A percentile compares a stretch with the other conserved stretches of the same genome.
Evolutionary conservation across 2,797 vertebrate genomes (phyloP).

Genomic region (Typhlichthys eigenmanni): DNA sequence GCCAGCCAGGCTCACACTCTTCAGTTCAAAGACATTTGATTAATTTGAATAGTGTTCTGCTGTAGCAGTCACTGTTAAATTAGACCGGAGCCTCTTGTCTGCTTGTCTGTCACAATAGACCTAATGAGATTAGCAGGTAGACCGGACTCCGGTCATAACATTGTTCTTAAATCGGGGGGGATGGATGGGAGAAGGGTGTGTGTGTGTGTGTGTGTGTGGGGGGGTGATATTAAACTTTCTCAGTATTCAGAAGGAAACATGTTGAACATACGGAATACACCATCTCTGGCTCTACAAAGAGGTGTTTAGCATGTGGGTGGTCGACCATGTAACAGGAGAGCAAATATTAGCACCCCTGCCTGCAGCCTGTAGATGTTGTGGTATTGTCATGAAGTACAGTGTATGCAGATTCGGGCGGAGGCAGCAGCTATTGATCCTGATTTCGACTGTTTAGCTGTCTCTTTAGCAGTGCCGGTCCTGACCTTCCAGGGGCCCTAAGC

Average conservation of each 20-base stretch:
- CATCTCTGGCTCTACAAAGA: conserved; percentile 1
- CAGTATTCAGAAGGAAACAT: conserved; percentile 8
- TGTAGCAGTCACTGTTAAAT: neutral
- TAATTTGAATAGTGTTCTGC: too few species aligned
- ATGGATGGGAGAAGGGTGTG: too few species aligned
- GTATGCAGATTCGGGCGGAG: conserved; percentile 54
- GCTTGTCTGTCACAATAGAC: too few species aligned
- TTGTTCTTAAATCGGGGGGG: neutral
- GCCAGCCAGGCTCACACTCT: conserved; percentile 29
- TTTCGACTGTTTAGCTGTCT: conserved; percentile 33
- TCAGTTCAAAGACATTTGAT: conserved; percentile 18
- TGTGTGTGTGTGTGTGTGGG: too few species aligned
- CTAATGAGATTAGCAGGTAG: neutral
- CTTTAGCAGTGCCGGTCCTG: conserved; percentile 11
- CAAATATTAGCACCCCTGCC: conserved; percentile 48
- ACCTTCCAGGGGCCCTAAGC: too few species aligned
- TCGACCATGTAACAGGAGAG: conserved; percentile 38
- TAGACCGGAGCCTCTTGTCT: neutral
- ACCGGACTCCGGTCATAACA: neutral
- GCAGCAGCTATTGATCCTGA: conserved; percentile 41
- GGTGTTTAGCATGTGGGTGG: conserved; percentile 42
- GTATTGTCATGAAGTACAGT: conserved; percentile 30
- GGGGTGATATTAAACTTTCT: too few species aligned
- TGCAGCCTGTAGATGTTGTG: conserved; percentile 35
- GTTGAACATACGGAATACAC: neutral